phyloP scores from a whole-genome alignment of 2,888 invertebrate genomes.

The Polydrusus pterygomalis region DNA sequence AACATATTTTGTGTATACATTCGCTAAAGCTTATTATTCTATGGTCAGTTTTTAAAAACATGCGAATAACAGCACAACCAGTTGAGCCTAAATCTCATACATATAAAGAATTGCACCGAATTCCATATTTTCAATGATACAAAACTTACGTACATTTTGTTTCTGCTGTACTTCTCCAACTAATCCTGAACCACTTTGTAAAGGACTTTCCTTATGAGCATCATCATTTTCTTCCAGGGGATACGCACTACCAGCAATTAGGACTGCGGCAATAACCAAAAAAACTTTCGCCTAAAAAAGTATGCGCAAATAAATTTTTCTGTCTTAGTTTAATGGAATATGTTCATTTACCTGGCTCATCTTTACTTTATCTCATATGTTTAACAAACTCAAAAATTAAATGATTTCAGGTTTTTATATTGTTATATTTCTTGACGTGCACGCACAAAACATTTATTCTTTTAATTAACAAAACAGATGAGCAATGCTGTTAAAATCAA shows the following conservation, averaged over 20 bases:
- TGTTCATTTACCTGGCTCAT: neutral
- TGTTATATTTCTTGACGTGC: neutral
- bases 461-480: neutral
- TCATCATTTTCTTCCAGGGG: neutral
- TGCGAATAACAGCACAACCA: too few species aligned
- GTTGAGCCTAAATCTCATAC: too few species aligned
- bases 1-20: too few species aligned
- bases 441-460: neutral
- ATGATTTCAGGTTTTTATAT: neutral
- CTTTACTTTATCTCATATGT: neutral
- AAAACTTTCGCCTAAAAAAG: slow-evolving; percentile 7
- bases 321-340: neutral
- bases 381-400: neutral
- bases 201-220: neutral
- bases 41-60: too few species aligned
- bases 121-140: neutral
- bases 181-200: neutral
- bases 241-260: slow-evolving; percentile 4
- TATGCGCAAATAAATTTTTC: neutral
- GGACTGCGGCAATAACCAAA: neutral
- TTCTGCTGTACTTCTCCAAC: neutral
- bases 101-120: too few species aligned
- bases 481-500: slow-evolving; percentile 3
- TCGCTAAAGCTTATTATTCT: too few species aligned
- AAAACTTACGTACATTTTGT: neutral